These are phyloP conservation scores for Dicycla oo DNA, from an alignment of 2,888 invertebrate species.

Conservation along the genomic window DNA sequence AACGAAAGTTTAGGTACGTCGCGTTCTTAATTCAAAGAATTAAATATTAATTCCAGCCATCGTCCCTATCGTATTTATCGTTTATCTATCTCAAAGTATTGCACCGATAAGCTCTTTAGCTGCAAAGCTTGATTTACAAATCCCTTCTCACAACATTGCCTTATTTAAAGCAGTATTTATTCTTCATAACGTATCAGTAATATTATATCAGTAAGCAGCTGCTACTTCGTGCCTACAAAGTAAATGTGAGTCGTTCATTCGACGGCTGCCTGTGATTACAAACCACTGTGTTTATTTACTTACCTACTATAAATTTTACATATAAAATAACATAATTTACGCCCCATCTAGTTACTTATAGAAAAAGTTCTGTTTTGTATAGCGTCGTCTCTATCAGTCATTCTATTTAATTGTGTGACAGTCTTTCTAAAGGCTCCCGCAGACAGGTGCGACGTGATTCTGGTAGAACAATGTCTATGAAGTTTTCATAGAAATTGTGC, in stretches of 20 bases:
- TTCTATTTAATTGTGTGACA: background rate
- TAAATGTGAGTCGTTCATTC: constrained; percentile 54
- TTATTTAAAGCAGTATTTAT: constrained; percentile 50
- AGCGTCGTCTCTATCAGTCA: background rate
- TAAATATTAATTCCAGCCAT: background rate
- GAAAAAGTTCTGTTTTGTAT: background rate
- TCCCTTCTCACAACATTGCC: constrained; percentile 50
- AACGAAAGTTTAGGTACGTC: background rate
- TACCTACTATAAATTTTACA: background rate
- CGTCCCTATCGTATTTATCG: background rate
- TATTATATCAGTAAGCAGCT: constrained; percentile 59
- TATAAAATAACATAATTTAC: background rate
- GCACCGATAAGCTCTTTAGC: constrained; percentile 54
- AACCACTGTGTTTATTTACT: constrained; percentile 17
- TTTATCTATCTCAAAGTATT: constrained; percentile 12
- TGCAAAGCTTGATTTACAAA: constrained; percentile 52
- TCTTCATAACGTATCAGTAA: constrained; percentile 54
- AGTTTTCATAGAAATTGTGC: too few species aligned
- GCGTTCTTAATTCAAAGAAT: background rate
- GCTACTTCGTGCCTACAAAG: constrained; percentile 37
- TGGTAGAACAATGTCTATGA: too few species aligned
- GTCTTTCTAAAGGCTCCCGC: too few species aligned
- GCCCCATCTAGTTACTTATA: background rate
- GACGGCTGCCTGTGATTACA: constrained; percentile 42
- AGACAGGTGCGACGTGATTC: too few species aligned